A percentile compares a stretch with the other conserved stretches of the same genome.
These are phyloP conservation scores for Tupaia tana DNA, from an alignment of 2,113 vertebrate species.

Conservation along the genomic window DNA sequence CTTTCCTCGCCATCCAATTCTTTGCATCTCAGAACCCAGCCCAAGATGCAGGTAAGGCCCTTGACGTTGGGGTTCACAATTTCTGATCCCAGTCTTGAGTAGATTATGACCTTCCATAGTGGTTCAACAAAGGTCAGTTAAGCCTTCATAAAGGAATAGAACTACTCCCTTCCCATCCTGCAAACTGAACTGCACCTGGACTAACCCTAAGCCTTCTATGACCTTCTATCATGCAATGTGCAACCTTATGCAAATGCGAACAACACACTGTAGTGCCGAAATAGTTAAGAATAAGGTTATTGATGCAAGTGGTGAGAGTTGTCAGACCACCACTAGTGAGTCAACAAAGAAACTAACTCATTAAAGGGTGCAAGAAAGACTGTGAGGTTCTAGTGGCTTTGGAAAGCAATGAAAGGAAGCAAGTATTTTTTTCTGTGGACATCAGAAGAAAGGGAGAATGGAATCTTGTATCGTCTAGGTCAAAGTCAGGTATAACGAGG, in stretches of 20 bases:
- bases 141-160: neutral
- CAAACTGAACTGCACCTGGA: neutral
- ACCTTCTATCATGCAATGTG: neutral
- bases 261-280: neutral
- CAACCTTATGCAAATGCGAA: neutral
- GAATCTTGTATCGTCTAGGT: neutral
- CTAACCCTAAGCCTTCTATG: neutral
- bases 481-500: neutral
- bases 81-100: neutral
- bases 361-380: neutral
- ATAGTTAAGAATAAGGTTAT: neutral
- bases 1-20: neutral
- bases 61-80: too few species aligned
- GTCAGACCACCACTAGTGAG: neutral
- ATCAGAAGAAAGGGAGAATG: neutral
- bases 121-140: neutral
- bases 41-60: neutral
- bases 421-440: neutral
- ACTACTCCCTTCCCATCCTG: neutral
- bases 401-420: neutral
- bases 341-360: neutral
- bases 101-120: neutral
- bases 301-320: neutral
- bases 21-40: neutral
- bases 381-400: neutral